These are phyloP conservation scores for Tetragnatha montana DNA, from an alignment of 2,888 invertebrate genomes.

Conservation along the genomic window DNA sequence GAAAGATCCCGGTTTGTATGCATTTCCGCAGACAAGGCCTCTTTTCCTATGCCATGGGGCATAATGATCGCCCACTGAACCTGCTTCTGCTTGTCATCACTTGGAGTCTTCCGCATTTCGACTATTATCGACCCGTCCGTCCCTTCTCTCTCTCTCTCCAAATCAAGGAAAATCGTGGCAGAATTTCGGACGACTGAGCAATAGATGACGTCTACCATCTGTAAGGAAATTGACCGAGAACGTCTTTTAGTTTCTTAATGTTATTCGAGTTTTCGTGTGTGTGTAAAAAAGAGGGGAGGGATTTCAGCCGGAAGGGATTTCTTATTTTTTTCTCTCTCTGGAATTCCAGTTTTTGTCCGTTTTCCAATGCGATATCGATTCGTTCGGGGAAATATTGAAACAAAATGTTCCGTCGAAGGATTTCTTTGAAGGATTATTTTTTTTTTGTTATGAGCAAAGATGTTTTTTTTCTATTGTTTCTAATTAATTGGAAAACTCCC, in stretches of 20 bases:
- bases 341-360: background rate
- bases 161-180: slow-evolving; percentile 19
- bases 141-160: background rate
- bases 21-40: background rate
- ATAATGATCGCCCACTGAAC: background rate
- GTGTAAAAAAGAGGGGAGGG: background rate
- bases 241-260: slow-evolving; percentile 8
- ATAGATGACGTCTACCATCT: slow-evolving; percentile 42
- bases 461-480: no score
- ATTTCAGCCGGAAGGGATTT: background rate
- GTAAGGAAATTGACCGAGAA: slow-evolving; percentile 39
- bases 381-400: background rate
- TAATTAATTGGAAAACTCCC: no score
- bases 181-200: slow-evolving; percentile 30
- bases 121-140: slow-evolving; percentile 19
- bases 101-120: slow-evolving; percentile 15
- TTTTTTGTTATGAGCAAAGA: no score
- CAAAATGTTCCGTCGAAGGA: background rate
- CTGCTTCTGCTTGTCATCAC: slow-evolving; percentile 17
- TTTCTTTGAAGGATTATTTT: no score
- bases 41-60: background rate
- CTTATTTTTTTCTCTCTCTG: background rate
- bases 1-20: background rate
- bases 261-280: background rate
- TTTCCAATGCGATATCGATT: background rate